These are phyloP conservation scores for Myiozetetes cayanensis DNA, from an alignment of 2,113 vertebrate species.

Conservation along the genomic window DNA sequence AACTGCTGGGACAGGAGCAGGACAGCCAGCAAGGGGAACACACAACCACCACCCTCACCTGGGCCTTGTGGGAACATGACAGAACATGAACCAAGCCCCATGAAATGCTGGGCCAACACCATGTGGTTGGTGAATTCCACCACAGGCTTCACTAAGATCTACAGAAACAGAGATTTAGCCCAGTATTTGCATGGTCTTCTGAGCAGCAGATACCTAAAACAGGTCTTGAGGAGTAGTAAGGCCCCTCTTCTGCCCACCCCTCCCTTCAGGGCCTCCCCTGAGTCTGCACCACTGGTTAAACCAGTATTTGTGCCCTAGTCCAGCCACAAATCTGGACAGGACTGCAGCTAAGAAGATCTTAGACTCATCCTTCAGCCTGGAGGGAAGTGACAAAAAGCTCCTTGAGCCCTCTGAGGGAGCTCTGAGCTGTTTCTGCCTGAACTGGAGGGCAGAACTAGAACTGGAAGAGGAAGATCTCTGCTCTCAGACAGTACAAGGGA, in stretches of 20 bases:
- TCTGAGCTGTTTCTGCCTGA: not conserved
- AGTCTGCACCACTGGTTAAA: fast-evolving
- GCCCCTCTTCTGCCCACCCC: not conserved
- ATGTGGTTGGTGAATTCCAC: no score
- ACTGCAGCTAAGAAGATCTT: not conserved
- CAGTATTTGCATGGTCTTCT: not conserved
- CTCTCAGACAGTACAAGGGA: fast-evolving
- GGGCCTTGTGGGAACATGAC: not conserved
- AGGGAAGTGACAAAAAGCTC: not conserved
- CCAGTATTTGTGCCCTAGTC: not conserved
- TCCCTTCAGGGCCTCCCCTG: not conserved
- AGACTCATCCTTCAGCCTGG: not conserved
- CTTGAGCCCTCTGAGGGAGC: not conserved
- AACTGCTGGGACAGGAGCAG: not conserved
- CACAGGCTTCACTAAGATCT: not conserved
- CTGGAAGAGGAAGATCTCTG: not conserved
- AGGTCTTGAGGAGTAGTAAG: not conserved
- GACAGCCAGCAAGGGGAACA: not conserved
- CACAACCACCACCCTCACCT: not conserved
- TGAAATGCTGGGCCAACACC: fast-evolving
- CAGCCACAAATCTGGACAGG: not conserved
- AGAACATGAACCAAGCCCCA: not conserved
- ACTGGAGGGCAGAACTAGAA: not conserved
- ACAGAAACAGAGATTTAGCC: not conserved
- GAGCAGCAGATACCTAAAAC: not conserved